Evolutionary conservation across 2,113 vertebrate genomes (phyloP).

Genomic region (Genyomyrus donnyi): DNA sequence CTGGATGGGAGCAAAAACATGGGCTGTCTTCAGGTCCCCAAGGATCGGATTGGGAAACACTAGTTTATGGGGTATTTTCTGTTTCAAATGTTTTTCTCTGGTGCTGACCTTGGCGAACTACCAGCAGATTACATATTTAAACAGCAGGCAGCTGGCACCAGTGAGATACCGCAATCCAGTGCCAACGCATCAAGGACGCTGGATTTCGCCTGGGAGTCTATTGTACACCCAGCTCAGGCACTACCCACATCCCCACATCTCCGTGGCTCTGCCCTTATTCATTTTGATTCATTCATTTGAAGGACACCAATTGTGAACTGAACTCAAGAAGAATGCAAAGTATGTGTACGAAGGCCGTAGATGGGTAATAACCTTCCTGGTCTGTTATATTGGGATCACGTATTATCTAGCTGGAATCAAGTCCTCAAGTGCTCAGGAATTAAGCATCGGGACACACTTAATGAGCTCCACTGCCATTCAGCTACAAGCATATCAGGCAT

Average conservation of each 20-base stretch:
- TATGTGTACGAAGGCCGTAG: neutral
- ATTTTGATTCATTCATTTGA: neutral
- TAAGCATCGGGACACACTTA: neutral
- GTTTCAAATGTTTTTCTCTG: neutral
- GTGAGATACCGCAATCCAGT: neutral
- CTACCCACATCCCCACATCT: neutral
- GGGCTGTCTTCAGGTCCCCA: neutral
- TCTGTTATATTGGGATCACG: neutral
- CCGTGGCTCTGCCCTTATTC: neutral
- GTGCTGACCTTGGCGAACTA: conserved; percentile 25
- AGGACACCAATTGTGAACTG: neutral
- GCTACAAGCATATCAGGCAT: neutral
- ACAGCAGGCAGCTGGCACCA: neutral
- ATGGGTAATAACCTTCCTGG: neutral
- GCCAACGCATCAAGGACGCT: neutral
- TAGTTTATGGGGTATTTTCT: neutral
- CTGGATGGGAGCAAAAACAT: neutral
- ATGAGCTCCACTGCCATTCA: neutral
- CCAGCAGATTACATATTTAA: conserved; percentile 21
- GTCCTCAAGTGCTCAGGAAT: neutral
- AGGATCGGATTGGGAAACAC: neutral
- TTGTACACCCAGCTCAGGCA: neutral
- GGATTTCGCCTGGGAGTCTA: neutral
- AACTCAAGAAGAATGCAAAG: neutral
- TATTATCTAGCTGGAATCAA: neutral